Conservation (phyloP, 2,888 invertebrate genomes). For the Synanthedon tipuliformis region DNA sequence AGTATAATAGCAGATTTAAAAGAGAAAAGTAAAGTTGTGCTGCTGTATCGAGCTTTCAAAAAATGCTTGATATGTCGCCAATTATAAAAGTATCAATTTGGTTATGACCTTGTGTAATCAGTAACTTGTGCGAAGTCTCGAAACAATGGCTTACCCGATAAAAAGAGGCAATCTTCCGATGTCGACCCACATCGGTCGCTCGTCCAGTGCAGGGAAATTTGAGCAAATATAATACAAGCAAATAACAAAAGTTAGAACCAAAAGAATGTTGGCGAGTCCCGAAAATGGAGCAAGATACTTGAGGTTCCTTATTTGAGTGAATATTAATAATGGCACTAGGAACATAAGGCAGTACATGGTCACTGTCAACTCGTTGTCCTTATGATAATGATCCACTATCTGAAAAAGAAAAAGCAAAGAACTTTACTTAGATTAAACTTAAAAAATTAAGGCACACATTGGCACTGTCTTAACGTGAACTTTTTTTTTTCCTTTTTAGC, state of each 20-base stretch:
- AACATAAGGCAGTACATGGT: conserved; percentile 51
- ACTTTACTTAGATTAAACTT: too few relatives aligned
- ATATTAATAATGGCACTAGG: conserved; percentile 43
- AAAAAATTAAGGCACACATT: too few relatives aligned
- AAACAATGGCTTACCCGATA: conserved; percentile 70
- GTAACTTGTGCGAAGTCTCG: not conserved
- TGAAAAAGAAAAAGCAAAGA: conserved; percentile 15
- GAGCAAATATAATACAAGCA: conserved; percentile 85
- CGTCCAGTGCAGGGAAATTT: conserved; percentile 47
- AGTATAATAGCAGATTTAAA: too few relatives aligned
- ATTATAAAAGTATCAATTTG: not conserved
- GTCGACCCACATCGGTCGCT: conserved; percentile 67
- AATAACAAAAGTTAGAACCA: conserved; percentile 81
- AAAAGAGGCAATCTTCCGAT: conserved; percentile 81
- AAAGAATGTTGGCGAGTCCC: conserved; percentile 84
- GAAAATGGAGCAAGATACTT: conserved; percentile 91
- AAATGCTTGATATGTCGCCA: too few relatives aligned
- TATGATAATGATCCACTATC: conserved; percentile 40
- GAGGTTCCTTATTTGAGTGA: conserved; percentile 76
- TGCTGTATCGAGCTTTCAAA: too few relatives aligned
- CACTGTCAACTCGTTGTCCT: conserved; percentile 23
- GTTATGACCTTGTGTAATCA: too few relatives aligned
- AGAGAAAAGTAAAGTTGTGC: too few relatives aligned
- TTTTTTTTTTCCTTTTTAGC: too few relatives aligned
- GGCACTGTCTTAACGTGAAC: too few relatives aligned